A percentile compares a stretch with the other conserved stretches of the same genome.
Conservation (phyloP, 2,888 invertebrate genomes). For the Tenthredo amoena region DNA sequence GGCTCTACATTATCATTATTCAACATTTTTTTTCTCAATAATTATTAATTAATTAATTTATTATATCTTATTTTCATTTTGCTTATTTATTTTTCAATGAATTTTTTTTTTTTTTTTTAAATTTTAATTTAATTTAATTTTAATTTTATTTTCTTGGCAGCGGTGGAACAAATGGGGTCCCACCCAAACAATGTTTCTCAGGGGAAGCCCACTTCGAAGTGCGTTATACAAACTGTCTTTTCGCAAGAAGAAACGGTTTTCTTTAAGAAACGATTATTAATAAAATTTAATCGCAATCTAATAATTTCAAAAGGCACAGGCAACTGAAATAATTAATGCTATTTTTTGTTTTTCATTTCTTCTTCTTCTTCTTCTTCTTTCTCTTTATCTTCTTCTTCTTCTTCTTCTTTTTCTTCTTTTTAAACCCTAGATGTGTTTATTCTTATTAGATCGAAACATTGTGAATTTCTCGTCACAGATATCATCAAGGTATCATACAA, state of each 20-base stretch:
- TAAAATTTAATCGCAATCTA: constrained; percentile 55
- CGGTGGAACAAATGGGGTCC: constrained; percentile 69
- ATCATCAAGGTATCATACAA: constrained; percentile 39
- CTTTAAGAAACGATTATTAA: constrained; percentile 21
- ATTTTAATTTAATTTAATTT: constrained; percentile 50
- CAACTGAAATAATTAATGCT: constrained; percentile 63
- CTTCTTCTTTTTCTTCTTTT: not conserved
- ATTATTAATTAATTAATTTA: constrained; percentile 63
- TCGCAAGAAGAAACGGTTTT: constrained; percentile 57
- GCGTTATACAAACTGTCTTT: constrained; percentile 62
- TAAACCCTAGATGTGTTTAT: constrained; percentile 18
- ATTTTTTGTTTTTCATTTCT: not conserved
- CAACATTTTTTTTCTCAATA: constrained; percentile 63
- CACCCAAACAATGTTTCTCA: constrained; percentile 59
- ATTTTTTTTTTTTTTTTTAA: constrained; percentile 49
- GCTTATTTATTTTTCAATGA: constrained; percentile 53
- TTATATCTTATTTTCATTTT: constrained; percentile 54
- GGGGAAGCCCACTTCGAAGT: constrained; percentile 71
- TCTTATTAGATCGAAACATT: constrained; percentile 14
- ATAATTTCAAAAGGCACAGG: constrained; percentile 73
- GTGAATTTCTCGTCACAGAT: constrained; percentile 44
- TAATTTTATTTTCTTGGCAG: constrained; percentile 67
- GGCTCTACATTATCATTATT: constrained; percentile 70
- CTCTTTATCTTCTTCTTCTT: not conserved
- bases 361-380: not conserved